Base-by-base conservation (phyloP, 2,888 invertebrate genomes). In the Drosophila mimetica region DNA sequence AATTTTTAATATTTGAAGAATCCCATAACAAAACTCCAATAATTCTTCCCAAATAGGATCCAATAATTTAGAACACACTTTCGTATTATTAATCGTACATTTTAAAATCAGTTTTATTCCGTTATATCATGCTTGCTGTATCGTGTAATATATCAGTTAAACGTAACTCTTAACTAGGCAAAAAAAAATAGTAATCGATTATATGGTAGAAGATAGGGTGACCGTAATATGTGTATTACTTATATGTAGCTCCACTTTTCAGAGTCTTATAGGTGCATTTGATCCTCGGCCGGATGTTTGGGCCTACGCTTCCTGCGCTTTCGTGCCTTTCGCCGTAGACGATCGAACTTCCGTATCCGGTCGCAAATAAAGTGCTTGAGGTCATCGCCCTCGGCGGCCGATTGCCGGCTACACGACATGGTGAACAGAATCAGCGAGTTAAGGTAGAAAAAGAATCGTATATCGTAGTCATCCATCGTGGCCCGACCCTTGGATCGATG, bases 361-460 rank as follows among this genome's bases (percentile, higher is more conserved):
- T 79, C 22, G 71, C 89, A 76, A 66, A 90, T 84, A 52, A 90
- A 89, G 55, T 88, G 80, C 71, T 89, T 89, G 3, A 89, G 63
- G 20, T 89, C 80, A 51, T 81, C 83, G 71, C 81, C 73, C 51
- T 90, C 83, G 8, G 30, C 46, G 30, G 46, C 46, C 30, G 79
- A 85, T 39, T 86, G 77, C 3, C 74, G 87, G 13, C 46, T 57
- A 71, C 87, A 88, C 37, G 89, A 86, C 60, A 90, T 76, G 18
- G 78, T 78, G 48, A 90, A 70, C 77, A 90, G 59, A 53, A 90
- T 86, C 73, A 90, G 75, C 42, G 89, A 87, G 71, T 90, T 90
- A 79, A 90, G 53, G 72, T 88, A 90, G 54, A 90, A 86, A 88
- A 90, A 89, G 80, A 90, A 79, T 86, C 86, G 87, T 80, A 90